Base-by-base conservation (phyloP, 2,797 vertebrate genomes). In the Gymnothorax reevesii region DNA sequence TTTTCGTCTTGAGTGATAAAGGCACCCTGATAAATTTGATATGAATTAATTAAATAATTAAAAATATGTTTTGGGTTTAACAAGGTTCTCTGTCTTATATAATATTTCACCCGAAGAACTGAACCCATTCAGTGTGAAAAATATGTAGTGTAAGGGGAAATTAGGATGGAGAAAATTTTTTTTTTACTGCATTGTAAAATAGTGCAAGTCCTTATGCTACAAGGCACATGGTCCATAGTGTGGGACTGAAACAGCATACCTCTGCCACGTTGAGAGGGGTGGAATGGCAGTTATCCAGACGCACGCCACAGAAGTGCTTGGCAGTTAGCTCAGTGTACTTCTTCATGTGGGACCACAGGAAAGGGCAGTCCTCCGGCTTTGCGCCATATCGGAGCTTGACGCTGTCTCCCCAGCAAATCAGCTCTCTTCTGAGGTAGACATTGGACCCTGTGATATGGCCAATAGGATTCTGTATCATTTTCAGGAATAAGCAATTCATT, bases 231-330 rank as follows among this genome's bases (percentile, higher is more conserved):
- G 71, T 10, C 27, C 25, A 33, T 73, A 33, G 4, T n/a, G 33
- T 15, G 27, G 49, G 17, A n/a, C 33, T 62, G 17, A 2, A 13
- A 54, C n/a, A 62, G 62, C 57, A 55, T 97, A 99, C 98, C 98
- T 99, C 98, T 27, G 98, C 98, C 10, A 99, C 98, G 0, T 98
- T 97, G 80, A 99, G 90, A 0, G 98, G 98, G 0, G 98, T 99
- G 0, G 98, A 99, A 92, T 99, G 98, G 91, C 98, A 99, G 94
- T 99, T 99, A 92, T 99, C 98, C 91, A 99, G 95, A 25, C 98
- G 94, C 75, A 99, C 93, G 54, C 98, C 98, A 0, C 97, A 96
- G 93, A 99, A 99, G 86, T 97, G 92, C 0, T 92, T 96, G 82
- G 98, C 98, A 3, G 96, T 98, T 88, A 97, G 97, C 92, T 99